Conservation (phyloP, 2,797 vertebrate species). For the Alcedo quadribrachys region DNA sequence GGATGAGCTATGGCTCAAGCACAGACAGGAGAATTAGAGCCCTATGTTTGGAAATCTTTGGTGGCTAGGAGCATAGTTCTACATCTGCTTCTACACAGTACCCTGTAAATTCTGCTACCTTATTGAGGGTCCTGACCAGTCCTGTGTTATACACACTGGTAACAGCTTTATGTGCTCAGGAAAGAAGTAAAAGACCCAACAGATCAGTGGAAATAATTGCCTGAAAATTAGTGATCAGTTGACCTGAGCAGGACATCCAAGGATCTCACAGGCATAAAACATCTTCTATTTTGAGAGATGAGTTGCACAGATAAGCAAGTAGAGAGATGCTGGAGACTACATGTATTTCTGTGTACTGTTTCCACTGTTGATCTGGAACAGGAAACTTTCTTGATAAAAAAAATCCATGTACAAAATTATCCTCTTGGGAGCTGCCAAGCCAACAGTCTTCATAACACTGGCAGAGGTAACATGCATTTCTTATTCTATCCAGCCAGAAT, state of each 20-base stretch:
- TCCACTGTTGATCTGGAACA: conserved; percentile 19
- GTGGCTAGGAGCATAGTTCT: not conserved
- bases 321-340: not conserved
- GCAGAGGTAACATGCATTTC: conserved; percentile 30
- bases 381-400: conserved; percentile 42
- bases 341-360: conserved; percentile 33
- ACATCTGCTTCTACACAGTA: not conserved
- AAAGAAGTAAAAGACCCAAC: not conserved
- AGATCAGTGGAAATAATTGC: not conserved
- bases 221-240: not conserved
- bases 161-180: not conserved
- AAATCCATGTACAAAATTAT: conserved; percentile 27
- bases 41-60: not conserved
- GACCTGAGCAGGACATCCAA: not conserved
- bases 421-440: conserved; percentile 30
- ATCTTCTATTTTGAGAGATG: conserved; percentile 23
- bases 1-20: not conserved
- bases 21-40: not conserved
- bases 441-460: conserved; percentile 32
- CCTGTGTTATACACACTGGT: not conserved
- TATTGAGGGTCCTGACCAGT: not conserved
- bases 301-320: conserved; percentile 18
- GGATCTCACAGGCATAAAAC: not conserved
- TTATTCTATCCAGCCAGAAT: conserved; percentile 1
- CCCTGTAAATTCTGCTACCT: not conserved